Evolutionary conservation across 2,888 invertebrate genomes (phyloP).

Genomic region (Stenchaetothrips biformis): DNA sequence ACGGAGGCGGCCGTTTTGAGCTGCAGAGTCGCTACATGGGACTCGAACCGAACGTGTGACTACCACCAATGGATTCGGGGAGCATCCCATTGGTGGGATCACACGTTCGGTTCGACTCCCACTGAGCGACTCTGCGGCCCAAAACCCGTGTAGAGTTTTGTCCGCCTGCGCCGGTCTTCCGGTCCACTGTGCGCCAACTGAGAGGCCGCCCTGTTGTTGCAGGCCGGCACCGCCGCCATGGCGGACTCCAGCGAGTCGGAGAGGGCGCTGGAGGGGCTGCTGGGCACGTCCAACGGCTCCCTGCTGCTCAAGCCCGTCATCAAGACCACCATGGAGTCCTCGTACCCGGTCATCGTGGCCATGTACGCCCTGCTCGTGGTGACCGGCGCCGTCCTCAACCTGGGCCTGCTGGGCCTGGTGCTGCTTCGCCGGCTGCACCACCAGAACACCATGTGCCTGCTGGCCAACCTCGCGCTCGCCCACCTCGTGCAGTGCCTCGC

Average conservation of each 20-base stretch:
- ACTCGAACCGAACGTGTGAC: no score
- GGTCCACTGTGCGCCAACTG: neutral
- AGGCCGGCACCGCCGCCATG: neutral
- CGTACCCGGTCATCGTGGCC: neutral
- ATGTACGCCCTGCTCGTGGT: neutral
- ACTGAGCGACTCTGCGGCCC: no score
- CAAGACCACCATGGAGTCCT: neutral
- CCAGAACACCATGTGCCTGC: constrained; percentile 54
- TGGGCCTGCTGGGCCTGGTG: neutral
- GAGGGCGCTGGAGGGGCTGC: neutral
- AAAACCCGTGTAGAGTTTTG: no score
- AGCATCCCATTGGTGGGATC: no score
- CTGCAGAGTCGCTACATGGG: no score
- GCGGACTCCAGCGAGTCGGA: no score
- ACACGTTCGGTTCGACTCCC: no score
- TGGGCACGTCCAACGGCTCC: constrained; percentile 8
- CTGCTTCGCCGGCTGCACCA: neutral
- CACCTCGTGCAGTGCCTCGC: constrained; percentile 61
- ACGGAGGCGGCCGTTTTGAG: neutral
- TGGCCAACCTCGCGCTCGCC: constrained; percentile 62
- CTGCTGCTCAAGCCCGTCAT: neutral
- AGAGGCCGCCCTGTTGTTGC: neutral
- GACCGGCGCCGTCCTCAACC: neutral
- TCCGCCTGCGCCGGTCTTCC: no score
- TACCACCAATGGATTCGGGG: no score